A percentile compares a stretch with the other conserved stretches of the same genome.
These are phyloP conservation scores for Willowsia nigromaculata DNA, from an alignment of 2,888 invertebrate species.

Conservation along the genomic window DNA sequence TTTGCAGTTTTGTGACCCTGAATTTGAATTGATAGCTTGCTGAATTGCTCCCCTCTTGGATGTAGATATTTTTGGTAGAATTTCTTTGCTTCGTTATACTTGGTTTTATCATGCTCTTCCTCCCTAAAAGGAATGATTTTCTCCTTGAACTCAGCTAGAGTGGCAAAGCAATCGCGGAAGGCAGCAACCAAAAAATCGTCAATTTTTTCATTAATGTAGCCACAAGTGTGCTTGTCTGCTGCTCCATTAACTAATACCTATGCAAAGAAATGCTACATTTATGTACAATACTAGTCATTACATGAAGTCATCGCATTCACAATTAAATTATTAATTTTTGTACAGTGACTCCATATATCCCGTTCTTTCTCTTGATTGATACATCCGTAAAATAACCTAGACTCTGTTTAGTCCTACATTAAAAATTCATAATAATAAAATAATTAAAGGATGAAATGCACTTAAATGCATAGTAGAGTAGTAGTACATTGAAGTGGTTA, in stretches of 20 bases:
- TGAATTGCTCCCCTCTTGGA: conserved; percentile 15
- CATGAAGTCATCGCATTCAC: too few species aligned
- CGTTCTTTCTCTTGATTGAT: not conserved
- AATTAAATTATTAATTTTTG: too few species aligned
- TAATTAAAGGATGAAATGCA: not conserved
- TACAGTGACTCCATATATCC: conserved; percentile 2
- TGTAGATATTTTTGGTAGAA: conserved; percentile 2
- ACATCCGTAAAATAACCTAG: conserved; percentile 36
- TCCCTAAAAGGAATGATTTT: not conserved
- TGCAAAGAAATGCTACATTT: too few species aligned
- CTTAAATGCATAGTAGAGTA: not conserved
- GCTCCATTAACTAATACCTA: conserved; percentile 21
- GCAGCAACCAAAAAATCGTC: conserved; percentile 7
- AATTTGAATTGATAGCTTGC: conserved; percentile 56
- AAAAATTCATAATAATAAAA: not conserved
- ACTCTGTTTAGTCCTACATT: conserved; percentile 18
- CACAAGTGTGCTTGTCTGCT: conserved; percentile 34
- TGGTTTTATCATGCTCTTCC: not conserved
- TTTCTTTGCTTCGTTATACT: not conserved
- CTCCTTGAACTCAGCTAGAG: not conserved
- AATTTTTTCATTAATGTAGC: conserved; percentile 48
- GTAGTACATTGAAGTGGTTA: too few species aligned
- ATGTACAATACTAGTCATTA: too few species aligned
- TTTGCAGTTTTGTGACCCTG: not conserved
- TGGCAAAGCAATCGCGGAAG: not conserved